Conservation (phyloP, 2,113 vertebrate genomes). For the Eclectus roratus region DNA sequence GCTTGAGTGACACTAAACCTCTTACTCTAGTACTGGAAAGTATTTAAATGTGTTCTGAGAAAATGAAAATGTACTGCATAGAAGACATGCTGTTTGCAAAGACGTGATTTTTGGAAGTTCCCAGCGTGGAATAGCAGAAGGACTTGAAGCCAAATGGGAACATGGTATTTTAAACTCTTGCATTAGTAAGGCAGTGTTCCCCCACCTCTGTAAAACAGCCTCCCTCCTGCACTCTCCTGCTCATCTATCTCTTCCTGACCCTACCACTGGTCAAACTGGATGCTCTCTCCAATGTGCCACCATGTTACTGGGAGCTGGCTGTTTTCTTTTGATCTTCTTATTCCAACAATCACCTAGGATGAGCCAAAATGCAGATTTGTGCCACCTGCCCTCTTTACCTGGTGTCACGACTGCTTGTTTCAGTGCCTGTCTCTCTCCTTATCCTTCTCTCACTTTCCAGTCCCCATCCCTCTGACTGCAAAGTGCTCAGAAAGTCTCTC, state of each 20-base stretch:
- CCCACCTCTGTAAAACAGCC: neutral
- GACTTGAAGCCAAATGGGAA: neutral
- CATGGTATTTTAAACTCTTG: neutral
- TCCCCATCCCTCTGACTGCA: neutral
- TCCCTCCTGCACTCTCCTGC: neutral
- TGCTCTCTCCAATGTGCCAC: neutral
- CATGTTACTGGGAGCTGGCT: neutral
- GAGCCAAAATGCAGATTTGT: neutral
- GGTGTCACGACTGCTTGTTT: neutral
- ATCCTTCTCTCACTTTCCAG: neutral
- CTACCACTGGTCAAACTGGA: neutral
- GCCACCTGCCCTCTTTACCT: neutral
- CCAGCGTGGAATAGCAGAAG: neutral
- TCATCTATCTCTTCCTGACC: neutral
- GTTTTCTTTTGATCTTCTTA: neutral
- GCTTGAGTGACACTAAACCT: neutral
- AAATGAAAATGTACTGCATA: neutral
- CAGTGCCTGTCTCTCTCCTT: accelerated
- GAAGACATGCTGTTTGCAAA: neutral
- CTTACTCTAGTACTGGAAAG: neutral
- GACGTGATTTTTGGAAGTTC: neutral
- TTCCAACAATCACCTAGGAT: neutral
- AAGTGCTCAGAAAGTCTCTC: neutral
- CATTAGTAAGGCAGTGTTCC: neutral
- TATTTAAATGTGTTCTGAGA: neutral